Percentiles rank a stretch among this genome's conserved stretches.
Evolutionary conservation across 2,888 invertebrate species (phyloP).

Genomic region (Leptothorax acervorum): DNA sequence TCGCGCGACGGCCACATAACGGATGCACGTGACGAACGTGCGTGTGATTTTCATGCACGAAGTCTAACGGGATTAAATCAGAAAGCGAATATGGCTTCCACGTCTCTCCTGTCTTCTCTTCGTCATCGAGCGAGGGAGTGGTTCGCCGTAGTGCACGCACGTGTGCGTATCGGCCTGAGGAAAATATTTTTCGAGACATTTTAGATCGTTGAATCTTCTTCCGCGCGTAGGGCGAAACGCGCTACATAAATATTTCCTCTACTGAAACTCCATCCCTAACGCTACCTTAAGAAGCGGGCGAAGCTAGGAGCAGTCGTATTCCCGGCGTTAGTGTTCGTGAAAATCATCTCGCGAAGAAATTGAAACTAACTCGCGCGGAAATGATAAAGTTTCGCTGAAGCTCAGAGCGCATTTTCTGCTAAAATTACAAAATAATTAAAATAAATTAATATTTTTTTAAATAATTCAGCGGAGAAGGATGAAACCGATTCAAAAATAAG

Average conservation of each 20-base stretch:
- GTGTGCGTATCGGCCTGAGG: not conserved
- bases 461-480: not conserved
- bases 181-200: conserved; percentile 37
- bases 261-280: not conserved
- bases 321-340: not conserved
- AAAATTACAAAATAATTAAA: not conserved
- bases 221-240: not conserved
- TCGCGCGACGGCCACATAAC: conserved; percentile 36
- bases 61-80: conserved; percentile 68
- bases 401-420: not conserved
- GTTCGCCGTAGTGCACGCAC: conserved; percentile 39
- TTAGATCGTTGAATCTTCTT: not conserved
- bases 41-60: conserved; percentile 66
- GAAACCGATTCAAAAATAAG: not conserved
- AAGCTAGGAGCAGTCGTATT: not conserved
- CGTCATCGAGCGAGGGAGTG: conserved; percentile 62
- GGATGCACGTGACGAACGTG: conserved; percentile 30
- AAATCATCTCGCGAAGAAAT: not conserved
- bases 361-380: not conserved
- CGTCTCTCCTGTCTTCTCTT: conserved; percentile 54
- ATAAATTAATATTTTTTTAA: not conserved
- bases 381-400: not conserved
- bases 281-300: too few species aligned
- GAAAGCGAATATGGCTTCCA: conserved; percentile 68
- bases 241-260: conserved; percentile 21